Conservation (phyloP, 2,113 vertebrate species). For the Stegostoma tigrinum region DNA sequence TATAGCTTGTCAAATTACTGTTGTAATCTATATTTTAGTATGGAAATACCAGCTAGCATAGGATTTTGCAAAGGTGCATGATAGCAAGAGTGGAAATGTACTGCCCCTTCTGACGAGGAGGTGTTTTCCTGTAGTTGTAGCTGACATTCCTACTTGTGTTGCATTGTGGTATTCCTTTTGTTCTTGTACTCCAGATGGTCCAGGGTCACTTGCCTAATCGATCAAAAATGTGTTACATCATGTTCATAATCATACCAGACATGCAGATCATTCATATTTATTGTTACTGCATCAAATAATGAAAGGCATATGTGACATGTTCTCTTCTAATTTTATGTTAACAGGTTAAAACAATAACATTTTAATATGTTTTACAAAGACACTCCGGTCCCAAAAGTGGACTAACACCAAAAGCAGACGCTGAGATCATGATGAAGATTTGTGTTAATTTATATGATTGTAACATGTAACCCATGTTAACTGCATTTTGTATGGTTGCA, state of each 20-base stretch:
- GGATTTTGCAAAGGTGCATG: background rate
- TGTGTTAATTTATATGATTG: background rate
- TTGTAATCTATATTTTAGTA: background rate
- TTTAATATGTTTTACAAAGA: constrained; percentile 5
- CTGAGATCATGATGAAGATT: background rate
- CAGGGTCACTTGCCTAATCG: background rate
- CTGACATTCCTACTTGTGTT: background rate
- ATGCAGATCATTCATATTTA: background rate
- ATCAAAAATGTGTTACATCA: background rate
- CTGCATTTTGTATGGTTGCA: background rate
- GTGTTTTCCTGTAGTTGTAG: background rate
- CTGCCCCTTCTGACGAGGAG: background rate
- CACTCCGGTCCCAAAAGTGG: background rate
- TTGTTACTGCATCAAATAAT: constrained; percentile 19
- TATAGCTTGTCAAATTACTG: background rate
- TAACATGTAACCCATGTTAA: background rate
- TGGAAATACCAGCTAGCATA: background rate
- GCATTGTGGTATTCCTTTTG: background rate
- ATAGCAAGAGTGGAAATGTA: background rate
- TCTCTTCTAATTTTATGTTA: background rate
- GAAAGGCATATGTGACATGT: constrained; percentile 21
- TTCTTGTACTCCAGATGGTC: constrained; percentile 12
- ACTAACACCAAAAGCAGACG: background rate
- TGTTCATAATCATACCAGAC: background rate
- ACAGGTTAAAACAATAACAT: background rate